These are phyloP conservation scores for Masnerella sp. DNA, from an alignment of 2,888 invertebrate species.

Conservation along the genomic window DNA sequence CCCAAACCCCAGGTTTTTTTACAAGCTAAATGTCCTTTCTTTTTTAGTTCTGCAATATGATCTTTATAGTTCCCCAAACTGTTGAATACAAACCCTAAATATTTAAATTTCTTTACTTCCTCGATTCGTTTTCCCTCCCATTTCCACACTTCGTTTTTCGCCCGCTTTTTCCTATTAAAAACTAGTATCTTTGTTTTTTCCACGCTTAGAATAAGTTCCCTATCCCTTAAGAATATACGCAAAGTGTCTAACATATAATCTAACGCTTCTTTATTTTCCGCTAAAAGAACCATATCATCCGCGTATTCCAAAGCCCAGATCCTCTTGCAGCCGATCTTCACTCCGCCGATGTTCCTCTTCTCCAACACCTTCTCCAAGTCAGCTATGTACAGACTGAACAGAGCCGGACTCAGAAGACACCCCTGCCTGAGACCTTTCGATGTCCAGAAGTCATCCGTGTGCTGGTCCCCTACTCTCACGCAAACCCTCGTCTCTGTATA, in stretches of 20 bases:
- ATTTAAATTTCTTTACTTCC: slow-evolving; percentile 24
- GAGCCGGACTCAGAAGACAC: background rate
- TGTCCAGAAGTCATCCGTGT: background rate
- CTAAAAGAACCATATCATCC: slow-evolving; percentile 1
- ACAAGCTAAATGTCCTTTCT: slow-evolving; percentile 9
- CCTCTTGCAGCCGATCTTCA: background rate
- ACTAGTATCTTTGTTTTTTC: slow-evolving; percentile 1
- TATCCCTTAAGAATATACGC: background rate
- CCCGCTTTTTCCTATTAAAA: background rate
- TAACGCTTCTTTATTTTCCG: background rate
- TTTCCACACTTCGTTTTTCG: background rate
- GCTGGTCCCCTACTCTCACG: background rate
- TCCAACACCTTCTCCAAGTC: background rate
- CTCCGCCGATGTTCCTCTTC: background rate
- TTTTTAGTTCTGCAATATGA: slow-evolving; percentile 14
- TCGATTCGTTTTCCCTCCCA: slow-evolving; percentile 6
- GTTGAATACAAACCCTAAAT: slow-evolving; percentile 26
- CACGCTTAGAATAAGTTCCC: slow-evolving; percentile 1
- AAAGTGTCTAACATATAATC: background rate
- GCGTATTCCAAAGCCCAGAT: background rate
- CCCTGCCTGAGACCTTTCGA: background rate
- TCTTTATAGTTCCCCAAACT: slow-evolving; percentile 7
- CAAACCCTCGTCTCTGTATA: background rate
- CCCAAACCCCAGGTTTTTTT: slow-evolving; percentile 26
- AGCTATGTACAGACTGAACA: background rate